Conservation (phyloP, 2,888 invertebrate genomes). For the Drosophila rellima region DNA sequence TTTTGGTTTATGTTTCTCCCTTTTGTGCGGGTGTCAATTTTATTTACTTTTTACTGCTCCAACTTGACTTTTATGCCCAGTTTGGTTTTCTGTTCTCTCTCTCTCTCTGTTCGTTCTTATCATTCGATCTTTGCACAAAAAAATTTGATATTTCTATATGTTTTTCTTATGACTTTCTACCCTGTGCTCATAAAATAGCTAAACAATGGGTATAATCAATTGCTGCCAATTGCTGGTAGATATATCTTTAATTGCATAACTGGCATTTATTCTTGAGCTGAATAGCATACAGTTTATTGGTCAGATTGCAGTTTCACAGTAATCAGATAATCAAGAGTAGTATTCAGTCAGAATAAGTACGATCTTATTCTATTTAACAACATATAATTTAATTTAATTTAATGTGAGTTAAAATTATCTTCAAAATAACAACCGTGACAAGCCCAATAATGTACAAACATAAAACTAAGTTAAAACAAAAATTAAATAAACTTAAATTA, state of each 20-base stretch:
- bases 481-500: neutral
- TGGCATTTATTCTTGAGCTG: neutral
- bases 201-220: neutral
- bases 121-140: constrained; percentile 20
- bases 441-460: neutral
- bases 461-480: neutral
- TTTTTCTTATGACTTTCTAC: neutral
- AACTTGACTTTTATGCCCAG: constrained; percentile 64
- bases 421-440: too few species aligned
- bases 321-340: too few species aligned
- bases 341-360: neutral
- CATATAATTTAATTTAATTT: neutral
- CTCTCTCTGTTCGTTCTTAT: constrained; percentile 2
- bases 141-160: constrained; percentile 8
- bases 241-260: neutral
- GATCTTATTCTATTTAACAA: neutral
- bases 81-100: constrained; percentile 13
- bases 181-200: neutral
- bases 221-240: neutral
- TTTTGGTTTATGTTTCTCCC: constrained; percentile 57
- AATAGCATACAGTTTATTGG: too few species aligned
- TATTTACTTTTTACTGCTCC: constrained; percentile 63
- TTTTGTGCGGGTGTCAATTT: constrained; percentile 66
- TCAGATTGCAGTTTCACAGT: too few species aligned
- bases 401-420: neutral